Percentiles rank a stretch among this genome's conserved stretches.
Conservation (phyloP, 2,797 vertebrate genomes). For the Harpagifer antarcticus region DNA sequence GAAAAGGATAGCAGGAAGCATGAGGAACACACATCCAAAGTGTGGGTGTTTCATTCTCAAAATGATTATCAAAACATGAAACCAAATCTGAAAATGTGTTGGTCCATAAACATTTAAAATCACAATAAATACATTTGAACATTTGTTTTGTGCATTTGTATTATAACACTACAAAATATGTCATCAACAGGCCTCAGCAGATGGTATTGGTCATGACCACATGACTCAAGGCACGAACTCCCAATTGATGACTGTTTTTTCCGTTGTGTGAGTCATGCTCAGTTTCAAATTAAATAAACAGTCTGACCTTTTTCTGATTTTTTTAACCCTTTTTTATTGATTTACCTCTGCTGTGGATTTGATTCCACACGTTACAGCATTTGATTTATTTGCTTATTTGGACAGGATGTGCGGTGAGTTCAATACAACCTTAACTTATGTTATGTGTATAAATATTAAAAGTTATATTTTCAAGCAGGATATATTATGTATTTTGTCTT, state of each 20-base stretch:
- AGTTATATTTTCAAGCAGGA: neutral
- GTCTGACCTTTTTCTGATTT: neutral
- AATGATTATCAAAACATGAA: neutral
- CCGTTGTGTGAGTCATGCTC: constrained; percentile 5
- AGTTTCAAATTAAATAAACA: neutral
- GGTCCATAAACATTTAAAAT: neutral
- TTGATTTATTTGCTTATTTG: neutral
- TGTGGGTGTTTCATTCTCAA: neutral
- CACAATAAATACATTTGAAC: neutral
- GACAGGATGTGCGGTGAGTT: neutral
- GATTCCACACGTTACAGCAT: neutral
- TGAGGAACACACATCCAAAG: neutral
- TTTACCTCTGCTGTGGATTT: neutral
- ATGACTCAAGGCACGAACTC: constrained; percentile 20
- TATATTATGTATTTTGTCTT: neutral
- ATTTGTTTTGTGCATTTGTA: neutral
- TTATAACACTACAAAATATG: neutral
- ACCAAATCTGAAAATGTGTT: neutral
- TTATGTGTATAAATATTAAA: neutral
- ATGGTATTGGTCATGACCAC: neutral
- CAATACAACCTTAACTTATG: neutral
- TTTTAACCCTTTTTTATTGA: constrained; percentile 21
- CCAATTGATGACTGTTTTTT: neutral
- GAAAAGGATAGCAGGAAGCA: neutral
- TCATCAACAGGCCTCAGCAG: neutral